phyloP scores from a whole-genome alignment of 2,113 vertebrate genomes.

The Nycticebus coucang region DNA sequence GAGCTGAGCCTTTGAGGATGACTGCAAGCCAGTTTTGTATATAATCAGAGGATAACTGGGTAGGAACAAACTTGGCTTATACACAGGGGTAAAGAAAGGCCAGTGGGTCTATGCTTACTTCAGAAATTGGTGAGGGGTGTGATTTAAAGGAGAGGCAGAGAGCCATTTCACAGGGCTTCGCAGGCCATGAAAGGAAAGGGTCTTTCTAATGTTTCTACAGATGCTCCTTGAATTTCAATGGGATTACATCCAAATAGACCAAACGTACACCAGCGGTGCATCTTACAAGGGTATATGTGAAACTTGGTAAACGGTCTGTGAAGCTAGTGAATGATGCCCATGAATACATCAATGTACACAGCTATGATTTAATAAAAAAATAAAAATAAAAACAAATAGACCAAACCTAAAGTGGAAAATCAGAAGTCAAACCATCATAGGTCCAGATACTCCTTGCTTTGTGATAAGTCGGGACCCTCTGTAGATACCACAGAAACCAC shows the following conservation, averaged over 20 bases:
- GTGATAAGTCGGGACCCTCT: not conserved
- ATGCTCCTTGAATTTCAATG: not conserved
- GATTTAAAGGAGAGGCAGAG: not conserved
- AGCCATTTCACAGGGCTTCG: not conserved
- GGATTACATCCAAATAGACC: not conserved
- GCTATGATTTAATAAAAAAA: no score
- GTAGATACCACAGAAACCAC: not conserved
- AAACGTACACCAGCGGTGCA: no score
- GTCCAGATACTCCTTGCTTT: no score
- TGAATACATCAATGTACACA: no score
- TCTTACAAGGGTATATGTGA: no score
- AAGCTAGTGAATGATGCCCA: no score
- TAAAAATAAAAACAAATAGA: no score
- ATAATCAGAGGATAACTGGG: not conserved
- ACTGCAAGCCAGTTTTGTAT: not conserved
- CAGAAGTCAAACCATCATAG: not conserved
- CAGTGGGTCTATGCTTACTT: not conserved
- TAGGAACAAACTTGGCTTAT: not conserved
- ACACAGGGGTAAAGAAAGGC: not conserved
- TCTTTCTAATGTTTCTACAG: not conserved
- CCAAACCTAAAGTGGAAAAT: not conserved
- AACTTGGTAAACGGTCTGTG: no score
- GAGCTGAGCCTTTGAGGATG: not conserved
- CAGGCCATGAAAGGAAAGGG: not conserved
- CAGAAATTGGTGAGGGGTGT: not conserved